Evolutionary conservation across 2,113 vertebrate species (phyloP).

Genomic region (Oxyruncus cristatus): DNA sequence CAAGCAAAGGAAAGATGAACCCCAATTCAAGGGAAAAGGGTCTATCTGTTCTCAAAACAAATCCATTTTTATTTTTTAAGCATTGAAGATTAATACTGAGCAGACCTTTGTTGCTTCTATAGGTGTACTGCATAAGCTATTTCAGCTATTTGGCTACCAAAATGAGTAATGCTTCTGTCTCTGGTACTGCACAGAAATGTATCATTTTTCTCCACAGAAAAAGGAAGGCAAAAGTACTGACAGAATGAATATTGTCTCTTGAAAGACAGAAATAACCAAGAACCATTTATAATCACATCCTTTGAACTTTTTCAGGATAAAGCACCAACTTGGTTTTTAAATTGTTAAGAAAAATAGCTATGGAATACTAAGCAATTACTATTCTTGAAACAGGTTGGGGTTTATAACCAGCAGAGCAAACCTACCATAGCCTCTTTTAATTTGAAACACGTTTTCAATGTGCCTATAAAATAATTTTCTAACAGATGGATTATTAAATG

Average conservation of each 20-base stretch:
- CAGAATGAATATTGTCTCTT: background rate
- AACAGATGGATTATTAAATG: background rate
- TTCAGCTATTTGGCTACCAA: background rate
- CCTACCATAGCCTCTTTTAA: background rate
- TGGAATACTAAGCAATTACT: background rate
- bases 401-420: background rate
- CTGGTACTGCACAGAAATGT: background rate
- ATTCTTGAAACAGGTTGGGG: background rate
- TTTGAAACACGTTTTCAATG: background rate
- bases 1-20: background rate
- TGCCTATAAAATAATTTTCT: background rate
- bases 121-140: background rate
- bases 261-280: background rate
- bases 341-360: background rate
- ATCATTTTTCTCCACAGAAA: background rate
- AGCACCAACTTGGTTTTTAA: background rate
- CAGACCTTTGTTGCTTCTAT: background rate
- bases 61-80: background rate
- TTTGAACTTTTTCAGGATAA: background rate
- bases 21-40: background rate
- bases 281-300: background rate
- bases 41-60: background rate
- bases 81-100: background rate
- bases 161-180: background rate
- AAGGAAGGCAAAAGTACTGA: background rate